Base-by-base conservation (phyloP, 2,888 invertebrate species). In the Trisateles emortualis region DNA sequence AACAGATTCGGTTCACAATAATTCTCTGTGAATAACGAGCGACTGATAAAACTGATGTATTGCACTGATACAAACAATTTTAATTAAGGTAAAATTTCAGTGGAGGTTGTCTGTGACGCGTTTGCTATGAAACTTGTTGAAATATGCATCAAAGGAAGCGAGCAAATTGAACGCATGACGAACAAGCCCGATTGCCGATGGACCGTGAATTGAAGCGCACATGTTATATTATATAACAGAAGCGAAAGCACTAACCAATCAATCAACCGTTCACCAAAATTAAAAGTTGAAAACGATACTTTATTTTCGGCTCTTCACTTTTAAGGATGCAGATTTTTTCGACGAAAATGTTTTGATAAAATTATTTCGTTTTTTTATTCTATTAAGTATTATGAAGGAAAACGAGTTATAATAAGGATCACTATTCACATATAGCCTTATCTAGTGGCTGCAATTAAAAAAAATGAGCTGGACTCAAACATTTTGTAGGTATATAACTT, bases 71-170 rank as follows among this genome's bases (percentile, higher is more conserved):
- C 68, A 49, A 70, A 64, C 55, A 53, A 71, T 76, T 80, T 80
- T 79, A 78, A 83, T 81, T 78, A 81, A 71, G 68, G 70, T 73
- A 73, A 76, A 78, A 78, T 74, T 77, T 75, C 65, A 68, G 59
- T 59, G 53, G 66, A 67, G 48, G 57, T 8, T 51, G 47, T 57
- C 53, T 58, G 59, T 60, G 58, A 51, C 54, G 61, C 59, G 60
- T 56, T 61, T 54, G 64, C 67, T 63, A 74, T 74, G 72, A 71
- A 76, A 79, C 74, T 79, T 79, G 78, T 75, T 83, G 77, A 80
- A 84, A 84, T 82, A 83, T 84, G 81, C 78, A 83, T 84, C 84
- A 84, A 84, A 84, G 78, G 79, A 81, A 78, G 47, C 64, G 62
- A 59, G 67, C 55, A 78, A 81, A 83, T 79, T 78, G 74, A 79